Evolutionary conservation across 2,888 invertebrate genomes (phyloP).

Genomic region (Panzeria rudis): DNA sequence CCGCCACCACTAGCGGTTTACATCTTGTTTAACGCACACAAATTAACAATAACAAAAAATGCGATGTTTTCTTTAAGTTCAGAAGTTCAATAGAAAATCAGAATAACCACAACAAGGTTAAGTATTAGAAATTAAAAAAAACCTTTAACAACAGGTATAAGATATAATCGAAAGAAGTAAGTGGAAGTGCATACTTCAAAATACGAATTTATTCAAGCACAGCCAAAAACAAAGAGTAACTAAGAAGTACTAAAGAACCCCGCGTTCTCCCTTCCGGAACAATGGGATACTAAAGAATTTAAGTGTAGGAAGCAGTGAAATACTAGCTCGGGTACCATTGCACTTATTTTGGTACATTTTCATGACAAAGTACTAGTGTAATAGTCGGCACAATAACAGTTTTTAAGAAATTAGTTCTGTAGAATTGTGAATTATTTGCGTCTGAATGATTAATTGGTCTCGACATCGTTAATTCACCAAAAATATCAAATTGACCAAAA

Average conservation of each 20-base stretch:
- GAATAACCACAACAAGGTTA: conserved; percentile 15
- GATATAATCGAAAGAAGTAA: conserved; percentile 17
- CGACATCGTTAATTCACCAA: too few relatives aligned
- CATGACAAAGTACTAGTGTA: neutral
- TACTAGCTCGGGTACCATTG: neutral
- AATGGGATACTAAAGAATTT: neutral
- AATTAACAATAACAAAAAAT: conserved; percentile 32
- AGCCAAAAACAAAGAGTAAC: conserved; percentile 18
- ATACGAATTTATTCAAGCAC: conserved; percentile 16
- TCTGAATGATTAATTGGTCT: too few relatives aligned
- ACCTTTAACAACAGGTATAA: conserved; percentile 61
- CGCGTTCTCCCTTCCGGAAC: neutral
- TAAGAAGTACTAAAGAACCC: conserved; percentile 5
- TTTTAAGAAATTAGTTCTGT: too few relatives aligned
- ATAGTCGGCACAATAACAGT: neutral
- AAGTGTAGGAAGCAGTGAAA: neutral
- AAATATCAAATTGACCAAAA: too few relatives aligned
- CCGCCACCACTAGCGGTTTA: neutral
- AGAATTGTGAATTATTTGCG: too few relatives aligned
- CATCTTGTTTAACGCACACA: conserved; percentile 8
- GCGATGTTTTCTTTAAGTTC: neutral
- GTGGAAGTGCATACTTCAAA: conserved; percentile 19
- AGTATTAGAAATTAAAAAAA: conserved; percentile 11
- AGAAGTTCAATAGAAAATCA: neutral
- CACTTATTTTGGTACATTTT: neutral